Evolutionary conservation across 2,113 vertebrate species (phyloP).

Genomic region (Pachycephala philippinensis): DNA sequence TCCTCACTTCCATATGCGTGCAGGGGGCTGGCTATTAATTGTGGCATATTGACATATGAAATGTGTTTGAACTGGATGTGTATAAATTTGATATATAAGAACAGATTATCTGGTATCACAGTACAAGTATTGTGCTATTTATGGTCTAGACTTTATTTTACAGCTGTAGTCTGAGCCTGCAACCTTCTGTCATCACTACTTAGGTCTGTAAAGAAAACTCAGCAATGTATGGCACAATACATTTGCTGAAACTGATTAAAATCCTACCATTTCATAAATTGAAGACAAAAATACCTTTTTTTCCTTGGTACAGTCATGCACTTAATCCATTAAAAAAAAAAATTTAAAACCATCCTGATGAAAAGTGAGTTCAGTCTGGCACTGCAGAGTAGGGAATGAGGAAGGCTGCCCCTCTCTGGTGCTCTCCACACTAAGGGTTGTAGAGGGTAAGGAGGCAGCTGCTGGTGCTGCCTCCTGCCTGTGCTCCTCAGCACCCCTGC

Average conservation of each 20-base stretch:
- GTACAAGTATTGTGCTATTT: neutral
- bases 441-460: neutral
- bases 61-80: neutral
- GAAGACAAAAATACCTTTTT: neutral
- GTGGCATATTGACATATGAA: neutral
- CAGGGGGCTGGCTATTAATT: neutral
- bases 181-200: neutral
- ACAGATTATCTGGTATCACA: neutral
- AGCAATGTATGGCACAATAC: neutral
- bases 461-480: fast-evolving
- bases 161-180: neutral
- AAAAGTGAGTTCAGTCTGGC: neutral
- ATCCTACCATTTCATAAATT: neutral
- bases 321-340: neutral
- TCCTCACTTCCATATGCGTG: neutral
- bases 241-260: neutral
- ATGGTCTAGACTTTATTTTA: neutral
- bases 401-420: fast-evolving
- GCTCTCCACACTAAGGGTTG: neutral
- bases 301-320: neutral
- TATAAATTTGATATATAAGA: neutral
- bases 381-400: neutral
- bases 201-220: neutral
- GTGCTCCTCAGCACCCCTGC: neutral
- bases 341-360: neutral